These are phyloP conservation scores for Nomada goodeniana DNA, from an alignment of 2,888 invertebrate genomes.

Conservation along the genomic window DNA sequence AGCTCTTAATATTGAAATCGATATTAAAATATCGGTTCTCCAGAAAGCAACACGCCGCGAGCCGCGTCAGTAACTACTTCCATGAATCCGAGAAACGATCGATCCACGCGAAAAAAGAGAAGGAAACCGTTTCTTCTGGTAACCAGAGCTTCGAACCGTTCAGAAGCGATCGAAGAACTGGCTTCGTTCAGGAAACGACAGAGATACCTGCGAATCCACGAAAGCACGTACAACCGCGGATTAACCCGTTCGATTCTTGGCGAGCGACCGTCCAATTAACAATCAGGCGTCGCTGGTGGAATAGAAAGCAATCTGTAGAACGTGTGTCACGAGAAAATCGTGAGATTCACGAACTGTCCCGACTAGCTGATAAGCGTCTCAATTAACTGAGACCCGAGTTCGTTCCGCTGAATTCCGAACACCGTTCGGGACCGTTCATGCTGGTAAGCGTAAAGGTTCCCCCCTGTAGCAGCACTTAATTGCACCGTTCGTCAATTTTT, in stretches of 20 bases:
- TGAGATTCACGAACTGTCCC: no score
- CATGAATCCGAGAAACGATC: background rate
- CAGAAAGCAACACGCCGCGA: background rate
- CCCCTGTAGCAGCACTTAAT: background rate
- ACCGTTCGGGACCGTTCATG: background rate
- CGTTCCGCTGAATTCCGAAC: background rate
- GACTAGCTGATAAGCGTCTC: background rate
- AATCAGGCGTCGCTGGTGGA: background rate
- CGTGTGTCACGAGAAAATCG: no score
- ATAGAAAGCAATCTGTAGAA: slow-evolving; percentile 1
- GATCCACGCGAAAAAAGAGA: background rate
- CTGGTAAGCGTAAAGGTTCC: background rate
- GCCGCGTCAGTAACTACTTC: background rate
- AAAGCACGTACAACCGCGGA: slow-evolving; percentile 12
- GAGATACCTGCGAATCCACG: slow-evolving; percentile 11
- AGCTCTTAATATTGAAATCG: no score
- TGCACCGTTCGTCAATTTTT: background rate
- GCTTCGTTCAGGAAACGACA: slow-evolving; percentile 20
- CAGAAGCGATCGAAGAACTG: slow-evolving; percentile 35
- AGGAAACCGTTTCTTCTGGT: background rate
- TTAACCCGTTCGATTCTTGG: background rate
- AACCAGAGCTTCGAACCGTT: slow-evolving; percentile 24
- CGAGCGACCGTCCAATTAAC: background rate
- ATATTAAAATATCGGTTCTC: no score
- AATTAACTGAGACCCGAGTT: background rate